Conservation (phyloP, 2,888 invertebrate species). For the Busseola fusca region DNA sequence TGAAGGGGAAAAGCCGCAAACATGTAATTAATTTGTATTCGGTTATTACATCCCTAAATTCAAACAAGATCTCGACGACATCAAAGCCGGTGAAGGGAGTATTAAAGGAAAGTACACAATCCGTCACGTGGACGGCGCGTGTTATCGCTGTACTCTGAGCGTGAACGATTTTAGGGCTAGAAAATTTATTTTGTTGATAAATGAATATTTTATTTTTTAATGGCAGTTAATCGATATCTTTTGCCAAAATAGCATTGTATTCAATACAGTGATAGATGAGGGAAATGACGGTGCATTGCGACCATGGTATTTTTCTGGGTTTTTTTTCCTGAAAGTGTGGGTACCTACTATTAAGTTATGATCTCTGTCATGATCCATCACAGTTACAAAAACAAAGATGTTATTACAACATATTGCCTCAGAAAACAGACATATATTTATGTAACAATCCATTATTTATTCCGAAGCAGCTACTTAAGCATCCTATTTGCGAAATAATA, state of each 20-base stretch:
- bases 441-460: no score
- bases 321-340: no score
- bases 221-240: background rate
- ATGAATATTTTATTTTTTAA: background rate
- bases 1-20: slow-evolving; percentile 22
- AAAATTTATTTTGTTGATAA: background rate
- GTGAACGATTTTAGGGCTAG: slow-evolving; percentile 1
- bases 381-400: background rate
- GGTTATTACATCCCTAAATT: slow-evolving; percentile 45
- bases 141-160: slow-evolving; percentile 2
- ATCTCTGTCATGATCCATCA: no score
- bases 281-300: slow-evolving; percentile 12
- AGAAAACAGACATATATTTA: no score
- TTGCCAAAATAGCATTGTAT: slow-evolving; percentile 16
- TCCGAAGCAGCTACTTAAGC: no score
- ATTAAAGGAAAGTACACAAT: slow-evolving; percentile 36
- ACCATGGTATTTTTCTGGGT: slow-evolving; percentile 20
- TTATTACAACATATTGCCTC: background rate
- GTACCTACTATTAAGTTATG: no score
- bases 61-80: slow-evolving; percentile 40
- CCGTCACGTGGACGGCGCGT: slow-evolving; percentile 54
- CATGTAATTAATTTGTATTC: slow-evolving; percentile 46
- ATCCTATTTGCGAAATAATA: background rate
- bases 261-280: slow-evolving; percentile 16
- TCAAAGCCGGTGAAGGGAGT: slow-evolving; percentile 42